Evolutionary conservation across 2,888 invertebrate genomes (phyloP).

Genomic region (Tachina grossa): DNA sequence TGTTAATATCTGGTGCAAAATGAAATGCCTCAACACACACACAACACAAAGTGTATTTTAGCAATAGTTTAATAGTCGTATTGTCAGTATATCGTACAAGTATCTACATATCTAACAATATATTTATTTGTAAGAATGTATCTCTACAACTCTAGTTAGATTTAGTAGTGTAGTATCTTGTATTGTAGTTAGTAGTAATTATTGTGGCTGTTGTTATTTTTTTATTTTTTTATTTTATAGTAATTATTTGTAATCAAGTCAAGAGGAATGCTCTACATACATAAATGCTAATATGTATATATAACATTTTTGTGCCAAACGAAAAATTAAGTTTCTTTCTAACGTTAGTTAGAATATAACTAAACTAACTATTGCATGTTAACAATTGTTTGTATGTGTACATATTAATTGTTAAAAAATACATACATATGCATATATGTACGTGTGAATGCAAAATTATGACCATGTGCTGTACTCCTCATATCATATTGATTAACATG

Average conservation of each 20-base stretch:
- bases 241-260: slow-evolving; percentile 73
- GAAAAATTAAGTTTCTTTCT: slow-evolving; percentile 42
- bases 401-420: slow-evolving; percentile 58
- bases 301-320: neutral
- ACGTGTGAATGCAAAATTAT: neutral
- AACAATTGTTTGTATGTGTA: slow-evolving; percentile 57
- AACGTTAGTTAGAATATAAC: slow-evolving; percentile 36
- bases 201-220: slow-evolving; percentile 37
- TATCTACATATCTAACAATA: slow-evolving; percentile 4
- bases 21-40: slow-evolving; percentile 38
- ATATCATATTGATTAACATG: slow-evolving; percentile 53
- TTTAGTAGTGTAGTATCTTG: slow-evolving; percentile 36
- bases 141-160: slow-evolving; percentile 20
- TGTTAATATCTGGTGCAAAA: slow-evolving; percentile 68
- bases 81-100: slow-evolving; percentile 36
- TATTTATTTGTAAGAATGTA: slow-evolving; percentile 5
- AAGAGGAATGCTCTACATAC: slow-evolving; percentile 67
- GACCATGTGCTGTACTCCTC: neutral
- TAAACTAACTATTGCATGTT: slow-evolving; percentile 66
- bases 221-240: slow-evolving; percentile 47
- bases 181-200: slow-evolving; percentile 58
- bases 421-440: slow-evolving; percentile 8
- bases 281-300: slow-evolving; percentile 36
- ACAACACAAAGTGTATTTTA: slow-evolving; percentile 50
- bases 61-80: slow-evolving; percentile 52